Conservation (phyloP, 2,113 vertebrate species). For the Menidia beryllina region DNA sequence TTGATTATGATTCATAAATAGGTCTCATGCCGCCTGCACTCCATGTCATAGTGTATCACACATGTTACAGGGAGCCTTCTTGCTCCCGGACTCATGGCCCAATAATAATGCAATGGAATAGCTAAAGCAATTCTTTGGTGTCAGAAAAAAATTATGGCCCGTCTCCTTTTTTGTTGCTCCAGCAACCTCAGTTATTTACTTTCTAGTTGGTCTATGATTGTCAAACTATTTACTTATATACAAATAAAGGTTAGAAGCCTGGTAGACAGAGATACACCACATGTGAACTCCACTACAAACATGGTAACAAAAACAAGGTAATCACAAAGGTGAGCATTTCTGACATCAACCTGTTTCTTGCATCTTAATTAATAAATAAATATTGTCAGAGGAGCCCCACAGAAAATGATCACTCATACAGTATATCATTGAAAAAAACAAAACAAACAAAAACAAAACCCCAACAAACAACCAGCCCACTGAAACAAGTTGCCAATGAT, state of each 20-base stretch:
- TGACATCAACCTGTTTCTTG: slow-evolving; percentile 80
- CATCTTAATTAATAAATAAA: slow-evolving; percentile 71
- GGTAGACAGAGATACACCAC: slow-evolving; percentile 76
- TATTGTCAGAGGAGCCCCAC: slow-evolving; percentile 17
- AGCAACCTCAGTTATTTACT: slow-evolving; percentile 77
- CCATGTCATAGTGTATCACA: slow-evolving; percentile 1
- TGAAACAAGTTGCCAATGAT: slow-evolving; percentile 12
- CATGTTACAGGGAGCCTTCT: background rate
- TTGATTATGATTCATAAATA: slow-evolving; percentile 14
- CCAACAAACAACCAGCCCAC: too few species aligned
- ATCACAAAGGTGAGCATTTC: slow-evolving; percentile 54
- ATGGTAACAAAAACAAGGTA: slow-evolving; percentile 65
- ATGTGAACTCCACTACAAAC: slow-evolving; percentile 62
- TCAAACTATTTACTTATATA: slow-evolving; percentile 84
- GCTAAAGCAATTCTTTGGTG: slow-evolving; percentile 85
- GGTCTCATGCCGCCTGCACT: slow-evolving; percentile 26
- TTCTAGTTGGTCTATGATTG: slow-evolving; percentile 85
- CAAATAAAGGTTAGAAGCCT: slow-evolving; percentile 79
- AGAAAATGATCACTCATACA: slow-evolving; percentile 35
- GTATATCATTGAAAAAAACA: slow-evolving; percentile 30
- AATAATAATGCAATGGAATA: slow-evolving; percentile 62
- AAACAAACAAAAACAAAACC: slow-evolving; percentile 15
- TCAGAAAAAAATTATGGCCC: slow-evolving; percentile 84
- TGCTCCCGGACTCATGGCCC: slow-evolving; percentile 16
- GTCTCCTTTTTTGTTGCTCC: slow-evolving; percentile 74